Evolutionary conservation across 2,797 vertebrate genomes (phyloP), one percentile per base, ranked within the genome.

Genomic region (Centroberyx gerrardi): DNA sequence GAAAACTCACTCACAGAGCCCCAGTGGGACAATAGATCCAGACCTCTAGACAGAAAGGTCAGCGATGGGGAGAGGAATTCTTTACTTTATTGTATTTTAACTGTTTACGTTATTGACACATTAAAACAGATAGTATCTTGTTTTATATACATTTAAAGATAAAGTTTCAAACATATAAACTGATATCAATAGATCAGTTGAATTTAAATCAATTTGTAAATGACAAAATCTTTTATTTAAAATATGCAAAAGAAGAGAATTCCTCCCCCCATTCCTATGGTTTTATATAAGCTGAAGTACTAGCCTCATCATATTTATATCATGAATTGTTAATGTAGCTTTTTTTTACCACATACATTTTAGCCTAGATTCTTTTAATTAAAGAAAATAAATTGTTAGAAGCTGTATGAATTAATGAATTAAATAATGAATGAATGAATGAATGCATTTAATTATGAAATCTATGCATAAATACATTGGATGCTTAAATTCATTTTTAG

Each of bases 1-100:
- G 84, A 82, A 85, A 82, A 67, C 78, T 69, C 86, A 90, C 85
- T 93, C 92, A 92, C 93, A 92, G 83, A 87, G 73, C 68, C 82
- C 65, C 78, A n/a, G 36, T 5, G 76, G 85, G 82, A 92, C 84
- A 91, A 90, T 70, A 68, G 77, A 80, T 49, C 14, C 75, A 29
- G 74, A 29, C 62, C 69, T 44, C 54, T 31, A 81, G 74, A 91
- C 88, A 87, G 88, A 88, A 68, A 82, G 49, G 83, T 83, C 84
- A 8, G 48, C 58, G 52, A 51, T 31, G 18, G 62, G 27, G 54
- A 66, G 36, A 53, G 72, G 54, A 62, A 68, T 74, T 62, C 70
- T 62, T 76, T 52, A 78, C 74, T 17, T 33, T 33, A 54, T 82
- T 59, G 60, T 55, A 70, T 77, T 53, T 73, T 62, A 73, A 68